Conservation (phyloP, 2,113 vertebrate species). For the Cheilinus undulatus region DNA sequence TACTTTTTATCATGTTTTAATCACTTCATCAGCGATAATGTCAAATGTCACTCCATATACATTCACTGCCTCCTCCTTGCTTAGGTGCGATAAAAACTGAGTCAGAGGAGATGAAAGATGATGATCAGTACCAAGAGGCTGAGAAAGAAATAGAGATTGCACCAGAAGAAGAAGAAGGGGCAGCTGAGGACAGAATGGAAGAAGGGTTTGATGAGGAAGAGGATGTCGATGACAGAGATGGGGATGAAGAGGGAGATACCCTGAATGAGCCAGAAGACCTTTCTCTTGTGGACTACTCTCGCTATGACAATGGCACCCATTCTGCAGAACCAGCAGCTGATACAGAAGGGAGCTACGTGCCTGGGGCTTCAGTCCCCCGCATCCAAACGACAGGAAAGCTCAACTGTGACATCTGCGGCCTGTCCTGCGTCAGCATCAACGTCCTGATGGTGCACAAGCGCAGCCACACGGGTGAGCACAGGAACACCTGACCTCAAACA, state of each 20-base stretch:
- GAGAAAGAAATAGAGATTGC: conserved; percentile 64
- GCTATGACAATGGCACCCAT: conserved; percentile 84
- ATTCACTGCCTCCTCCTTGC: conserved; percentile 54
- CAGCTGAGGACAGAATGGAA: conserved; percentile 64
- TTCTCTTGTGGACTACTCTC: conserved; percentile 83
- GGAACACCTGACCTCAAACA: conserved; percentile 65
- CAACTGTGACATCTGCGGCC: conserved; percentile 92
- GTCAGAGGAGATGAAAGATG: conserved; percentile 74
- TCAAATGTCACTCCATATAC: conserved; percentile 8
- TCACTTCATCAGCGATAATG: neutral
- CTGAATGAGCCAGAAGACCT: conserved; percentile 81
- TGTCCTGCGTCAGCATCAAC: conserved; percentile 95
- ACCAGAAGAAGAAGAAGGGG: conserved; percentile 60
- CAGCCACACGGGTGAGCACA: conserved; percentile 93
- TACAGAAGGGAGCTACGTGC: conserved; percentile 54
- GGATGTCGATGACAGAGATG: conserved; percentile 49
- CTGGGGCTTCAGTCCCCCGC: conserved; percentile 73
- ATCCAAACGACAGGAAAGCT: conserved; percentile 86
- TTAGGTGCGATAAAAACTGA: conserved; percentile 72
- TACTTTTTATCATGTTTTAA: neutral
- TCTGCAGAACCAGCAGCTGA: conserved; percentile 24
- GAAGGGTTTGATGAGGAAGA: conserved; percentile 80
- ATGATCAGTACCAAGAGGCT: conserved; percentile 71
- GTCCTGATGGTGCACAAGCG: conserved; percentile 95
- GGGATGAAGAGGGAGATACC: conserved; percentile 79